phyloP scores from a whole-genome alignment of 2,113 vertebrate genomes.

The Sander lucioperca region DNA sequence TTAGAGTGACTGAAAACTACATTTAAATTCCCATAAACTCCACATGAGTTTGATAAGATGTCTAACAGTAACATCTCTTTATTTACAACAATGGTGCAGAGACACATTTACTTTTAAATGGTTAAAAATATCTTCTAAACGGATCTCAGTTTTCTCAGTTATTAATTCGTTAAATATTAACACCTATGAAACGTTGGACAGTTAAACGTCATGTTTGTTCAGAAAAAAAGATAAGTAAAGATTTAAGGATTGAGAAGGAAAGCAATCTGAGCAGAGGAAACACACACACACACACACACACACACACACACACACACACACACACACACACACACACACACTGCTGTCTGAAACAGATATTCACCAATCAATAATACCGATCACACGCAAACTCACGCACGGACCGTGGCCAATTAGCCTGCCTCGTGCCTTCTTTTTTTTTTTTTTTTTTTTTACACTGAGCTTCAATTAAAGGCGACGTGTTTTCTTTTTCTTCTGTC shows the following conservation, averaged over 20 bases:
- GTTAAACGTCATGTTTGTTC: too few species aligned
- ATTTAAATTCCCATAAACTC: too few species aligned
- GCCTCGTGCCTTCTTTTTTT: conserved; percentile 77
- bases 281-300: background rate
- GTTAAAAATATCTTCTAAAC: too few species aligned
- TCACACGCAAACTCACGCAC: conserved; percentile 58
- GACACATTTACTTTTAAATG: too few species aligned
- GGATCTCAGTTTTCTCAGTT: too few species aligned
- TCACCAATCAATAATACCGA: conserved; percentile 93
- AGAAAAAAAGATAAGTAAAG: background rate
- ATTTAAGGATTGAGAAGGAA: background rate
- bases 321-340: background rate
- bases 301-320: background rate
- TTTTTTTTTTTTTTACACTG: conserved; percentile 85
- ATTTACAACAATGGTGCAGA: too few species aligned
- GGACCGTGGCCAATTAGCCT: conserved; percentile 6
- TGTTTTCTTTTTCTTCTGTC: conserved; percentile 88
- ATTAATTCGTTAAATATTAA: too few species aligned
- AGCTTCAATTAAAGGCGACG: conserved; percentile 90
- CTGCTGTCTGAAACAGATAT: conserved; percentile 91
- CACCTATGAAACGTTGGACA: too few species aligned
- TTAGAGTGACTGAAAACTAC: too few species aligned
- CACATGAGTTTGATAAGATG: too few species aligned
- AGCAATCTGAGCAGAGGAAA: too few species aligned
- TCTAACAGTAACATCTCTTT: too few species aligned